Base-by-base conservation (phyloP, 2,888 invertebrate species). In the Limnephilus auricula region DNA sequence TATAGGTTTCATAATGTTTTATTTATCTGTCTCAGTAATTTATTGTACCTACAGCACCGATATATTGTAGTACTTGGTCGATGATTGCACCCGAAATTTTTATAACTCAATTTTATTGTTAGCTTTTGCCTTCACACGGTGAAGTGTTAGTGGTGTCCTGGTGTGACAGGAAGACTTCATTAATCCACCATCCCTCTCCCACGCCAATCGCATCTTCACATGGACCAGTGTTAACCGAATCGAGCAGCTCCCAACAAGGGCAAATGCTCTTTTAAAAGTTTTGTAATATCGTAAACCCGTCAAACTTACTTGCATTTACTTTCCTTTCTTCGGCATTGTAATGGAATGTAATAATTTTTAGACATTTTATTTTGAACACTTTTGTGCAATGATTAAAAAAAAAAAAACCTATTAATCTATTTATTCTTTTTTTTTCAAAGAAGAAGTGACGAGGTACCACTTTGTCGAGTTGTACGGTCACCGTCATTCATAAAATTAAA, bases 121-220 rank as follows among this genome's bases (percentile, higher is more conserved):
- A 65, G 65, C 65, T 65, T 65, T n/a, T 65, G 65, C 9, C 25
- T 65, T 65, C 65, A n/a, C 65, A 25, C 65, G 65, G 3, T n/a
- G 65, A 65, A 65, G 65, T 25, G 65, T 65, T 18, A 65, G 65
- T 18, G 18, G 65, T 65, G 65, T 25, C 25, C 65, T 65, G 31
- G 10, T 37, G 34, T 37, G 18, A 82, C 82, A 82, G 82, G 82
- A 82, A 82, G 82, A 9, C 82, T 34, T 37, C 82, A 34, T 82
- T 82, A 34, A 82, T 2, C 25, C 82, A 13, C 6, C 82, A 82
- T 82, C 82, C 82, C 82, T 82, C 82, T 82, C 82, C 82, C 82
- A 37, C 82, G 82, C 18, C 82, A 82, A 82, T 82, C 25, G 32
- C 80, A 31, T 34, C 32, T 31, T 82, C 32, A 30, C 80, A 30